A percentile compares a stretch with the other conserved stretches of the same genome.
These are phyloP conservation scores for Anisognathus igniventris DNA, from an alignment of 2,797 vertebrate genomes.

Conservation along the genomic window DNA sequence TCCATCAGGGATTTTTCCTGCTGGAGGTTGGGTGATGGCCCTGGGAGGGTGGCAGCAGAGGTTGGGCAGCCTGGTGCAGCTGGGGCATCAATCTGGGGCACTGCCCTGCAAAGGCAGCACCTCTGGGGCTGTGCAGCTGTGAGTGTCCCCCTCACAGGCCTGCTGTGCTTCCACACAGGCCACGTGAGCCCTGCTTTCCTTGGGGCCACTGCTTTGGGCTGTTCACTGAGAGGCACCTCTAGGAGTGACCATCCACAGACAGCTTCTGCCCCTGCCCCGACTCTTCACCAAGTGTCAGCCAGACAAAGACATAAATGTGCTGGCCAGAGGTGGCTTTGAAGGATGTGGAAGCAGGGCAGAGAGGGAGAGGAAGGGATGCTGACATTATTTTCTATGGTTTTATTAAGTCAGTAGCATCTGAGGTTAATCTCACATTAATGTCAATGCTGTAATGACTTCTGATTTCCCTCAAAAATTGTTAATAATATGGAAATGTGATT, in stretches of 20 bases:
- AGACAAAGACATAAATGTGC: not conserved
- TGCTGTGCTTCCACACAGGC: not conserved
- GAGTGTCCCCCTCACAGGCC: not conserved
- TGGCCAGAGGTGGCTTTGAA: not conserved
- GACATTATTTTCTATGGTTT: not conserved
- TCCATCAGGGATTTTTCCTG: not conserved
- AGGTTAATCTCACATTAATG: not conserved
- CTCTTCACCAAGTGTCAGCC: rapidly evolving
- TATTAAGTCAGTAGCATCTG: not conserved
- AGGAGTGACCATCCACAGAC: not conserved
- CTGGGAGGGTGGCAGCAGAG: not conserved
- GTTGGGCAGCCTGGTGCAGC: not conserved
- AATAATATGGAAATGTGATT: conserved; percentile 7
- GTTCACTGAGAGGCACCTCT: rapidly evolving
- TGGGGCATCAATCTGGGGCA: rapidly evolving
- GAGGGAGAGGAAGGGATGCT: not conserved
- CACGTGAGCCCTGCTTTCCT: not conserved
- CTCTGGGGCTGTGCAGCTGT: not conserved
- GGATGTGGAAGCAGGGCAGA: not conserved
- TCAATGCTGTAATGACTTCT: not conserved
- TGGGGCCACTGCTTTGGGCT: not conserved
- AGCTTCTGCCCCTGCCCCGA: rapidly evolving
- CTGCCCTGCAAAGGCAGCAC: rapidly evolving
- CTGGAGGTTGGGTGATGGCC: not conserved
- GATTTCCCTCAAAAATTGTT: not conserved